Evolutionary conservation across 2,797 vertebrate species (phyloP).

Genomic region (Ateles fusciceps): DNA sequence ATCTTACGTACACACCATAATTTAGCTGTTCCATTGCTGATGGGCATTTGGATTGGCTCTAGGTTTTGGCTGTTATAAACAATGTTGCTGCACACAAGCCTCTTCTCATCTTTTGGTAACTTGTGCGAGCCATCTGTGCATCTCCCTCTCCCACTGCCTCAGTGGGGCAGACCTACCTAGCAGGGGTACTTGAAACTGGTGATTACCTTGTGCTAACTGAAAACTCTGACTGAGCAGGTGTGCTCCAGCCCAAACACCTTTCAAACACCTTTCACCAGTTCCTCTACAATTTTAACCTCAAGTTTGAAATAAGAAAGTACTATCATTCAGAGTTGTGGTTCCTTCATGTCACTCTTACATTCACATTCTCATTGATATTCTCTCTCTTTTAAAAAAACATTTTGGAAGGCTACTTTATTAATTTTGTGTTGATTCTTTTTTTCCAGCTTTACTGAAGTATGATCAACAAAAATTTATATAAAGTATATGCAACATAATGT

Average conservation of each 20-base stretch:
- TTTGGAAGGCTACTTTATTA: not conserved
- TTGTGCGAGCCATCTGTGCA: not conserved
- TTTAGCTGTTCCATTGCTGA: not conserved
- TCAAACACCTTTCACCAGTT: not conserved
- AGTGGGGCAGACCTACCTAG: not conserved
- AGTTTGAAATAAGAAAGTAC: conserved; percentile 17
- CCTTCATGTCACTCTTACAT: not conserved
- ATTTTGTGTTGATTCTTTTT: not conserved
- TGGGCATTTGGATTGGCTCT: not conserved
- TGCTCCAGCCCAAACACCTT: not conserved
- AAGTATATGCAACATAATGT: not conserved
- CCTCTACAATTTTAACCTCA: not conserved
- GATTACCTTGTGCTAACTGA: not conserved
- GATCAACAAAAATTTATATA: not conserved
- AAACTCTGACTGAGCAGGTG: not conserved
- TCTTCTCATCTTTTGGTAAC: not conserved
- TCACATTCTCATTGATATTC: not conserved
- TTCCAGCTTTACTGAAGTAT: not conserved
- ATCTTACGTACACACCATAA: not conserved
- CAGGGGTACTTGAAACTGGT: not conserved
- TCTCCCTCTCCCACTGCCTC: not conserved
- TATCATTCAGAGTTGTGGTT: not conserved
- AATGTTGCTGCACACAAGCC: not conserved
- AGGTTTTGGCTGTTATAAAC: not conserved
- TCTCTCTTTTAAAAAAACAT: not conserved